Conservation (phyloP, 2,888 invertebrate species). For the Unio pictorum region DNA sequence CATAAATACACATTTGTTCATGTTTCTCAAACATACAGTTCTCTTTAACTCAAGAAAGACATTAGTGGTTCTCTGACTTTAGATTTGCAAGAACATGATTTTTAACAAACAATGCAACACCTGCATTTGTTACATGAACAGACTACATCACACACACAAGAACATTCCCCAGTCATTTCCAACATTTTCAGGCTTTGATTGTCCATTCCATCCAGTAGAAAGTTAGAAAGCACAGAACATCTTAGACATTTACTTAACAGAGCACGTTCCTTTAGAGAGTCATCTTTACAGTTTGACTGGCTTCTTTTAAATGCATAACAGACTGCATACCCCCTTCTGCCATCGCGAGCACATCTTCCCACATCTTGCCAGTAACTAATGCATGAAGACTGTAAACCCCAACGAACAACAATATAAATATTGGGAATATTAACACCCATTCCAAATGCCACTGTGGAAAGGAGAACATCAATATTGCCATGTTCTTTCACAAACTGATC, state of each 20-base stretch:
- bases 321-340: slow-evolving; percentile 7
- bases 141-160: not conserved
- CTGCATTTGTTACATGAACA: slow-evolving; percentile 12
- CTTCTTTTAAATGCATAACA: slow-evolving; percentile 11
- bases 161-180: not conserved
- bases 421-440: slow-evolving; percentile 31
- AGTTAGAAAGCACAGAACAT: not conserved
- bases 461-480: slow-evolving; percentile 11
- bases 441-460: slow-evolving; percentile 30
- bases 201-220: slow-evolving; percentile 7
- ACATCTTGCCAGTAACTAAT: slow-evolving; percentile 28
- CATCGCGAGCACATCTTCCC: slow-evolving; percentile 12
- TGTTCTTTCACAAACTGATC: slow-evolving; percentile 8
- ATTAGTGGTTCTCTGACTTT: not conserved
- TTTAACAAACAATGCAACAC: slow-evolving; percentile 13
- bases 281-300: not conserved
- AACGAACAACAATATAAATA: slow-evolving; percentile 23
- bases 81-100: slow-evolving; percentile 1
- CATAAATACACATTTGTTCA: no score
- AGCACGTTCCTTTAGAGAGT: not conserved
- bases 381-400: slow-evolving; percentile 15
- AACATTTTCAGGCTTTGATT: not conserved
- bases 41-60: no score
- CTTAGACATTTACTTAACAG: slow-evolving; percentile 1
- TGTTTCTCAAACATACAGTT: no score